Base-by-base conservation (phyloP, 2,888 invertebrate genomes). In the Heliconius ismenius region DNA sequence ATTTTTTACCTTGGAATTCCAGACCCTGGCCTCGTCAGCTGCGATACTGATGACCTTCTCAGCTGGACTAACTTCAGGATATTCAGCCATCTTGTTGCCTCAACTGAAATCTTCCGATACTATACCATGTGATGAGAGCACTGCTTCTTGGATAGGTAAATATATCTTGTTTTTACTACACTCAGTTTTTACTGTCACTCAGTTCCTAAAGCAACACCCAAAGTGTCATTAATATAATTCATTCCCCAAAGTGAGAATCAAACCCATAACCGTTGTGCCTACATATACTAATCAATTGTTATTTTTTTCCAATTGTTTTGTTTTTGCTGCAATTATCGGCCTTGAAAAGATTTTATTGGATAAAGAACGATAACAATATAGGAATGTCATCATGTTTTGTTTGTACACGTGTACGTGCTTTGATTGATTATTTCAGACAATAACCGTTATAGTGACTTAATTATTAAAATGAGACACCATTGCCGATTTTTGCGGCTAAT, bases 131-230 rank as follows among this genome's bases (percentile, higher is more conserved):
- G 92, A 92, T 60, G 88, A 90, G 24, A 91, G 91, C 74, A 93
- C 95, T 43, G 91, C 92, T 26, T 95, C 96, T 28, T 96, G 96
- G 96, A 95, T 96, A 83, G 96, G 95, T 95, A 82, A 85, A 87
- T 70, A 49, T 24, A 70, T 26, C 9, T 39, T 28, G 10, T n/a
- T 58, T n/a, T 58, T 58, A n/a, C 21, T 58, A 3, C 9, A n/a
- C 18, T n/a, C n/a, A n/a, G n/a, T n/a, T n/a, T n/a, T n/a, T n/a
- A n/a, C n/a, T n/a, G n/a, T n/a, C n/a, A n/a, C 43, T 49, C 43
- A 6, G 18, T 49, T 49, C 49, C 2, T 18, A 18, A 49, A 7
- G 7, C 18, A 18, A 7, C n/a, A 7, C 3, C n/a, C 58, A 4
- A 58, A 54, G 9, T 21, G 9, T n/a, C n/a, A 54, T 54, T 6